Percentiles rank a stretch among this genome's conserved stretches.
These are phyloP conservation scores for Allolobophora icterica DNA, from an alignment of 2,888 invertebrate species.

Conservation along the genomic window DNA sequence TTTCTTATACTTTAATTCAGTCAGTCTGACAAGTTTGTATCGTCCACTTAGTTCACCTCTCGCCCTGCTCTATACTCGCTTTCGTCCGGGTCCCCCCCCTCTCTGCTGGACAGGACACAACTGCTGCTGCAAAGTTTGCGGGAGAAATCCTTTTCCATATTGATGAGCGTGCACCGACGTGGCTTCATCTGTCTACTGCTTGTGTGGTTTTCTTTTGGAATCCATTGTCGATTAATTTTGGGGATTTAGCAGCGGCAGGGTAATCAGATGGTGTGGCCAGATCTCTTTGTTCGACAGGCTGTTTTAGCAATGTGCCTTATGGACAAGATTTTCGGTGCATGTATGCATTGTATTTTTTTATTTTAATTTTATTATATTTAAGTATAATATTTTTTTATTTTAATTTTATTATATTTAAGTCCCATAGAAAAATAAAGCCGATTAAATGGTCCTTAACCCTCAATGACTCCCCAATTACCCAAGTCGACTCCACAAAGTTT, in stretches of 20 bases:
- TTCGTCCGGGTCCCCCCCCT: not conserved
- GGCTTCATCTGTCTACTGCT: not conserved
- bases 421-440: too few relatives aligned
- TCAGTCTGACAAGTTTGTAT: too few relatives aligned
- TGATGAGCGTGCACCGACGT: not conserved
- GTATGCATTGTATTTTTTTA: too few relatives aligned
- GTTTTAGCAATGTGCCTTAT: not conserved
- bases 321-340: not conserved
- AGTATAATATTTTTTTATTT: too few relatives aligned
- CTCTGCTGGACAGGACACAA: not conserved
- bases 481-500: too few relatives aligned
- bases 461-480: too few relatives aligned
- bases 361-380: too few relatives aligned
- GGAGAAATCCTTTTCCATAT: not conserved
- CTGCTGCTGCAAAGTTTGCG: not conserved
- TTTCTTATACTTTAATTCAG: not conserved
- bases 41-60: not conserved
- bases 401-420: too few relatives aligned
- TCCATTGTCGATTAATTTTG: not conserved
- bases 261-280: not conserved
- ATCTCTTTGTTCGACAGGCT: not conserved
- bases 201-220: not conserved
- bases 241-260: not conserved
- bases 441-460: too few relatives aligned
- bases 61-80: not conserved